phyloP scores from a whole-genome alignment of 2,113 vertebrate genomes.

The Mesembrinibis cayennensis region DNA sequence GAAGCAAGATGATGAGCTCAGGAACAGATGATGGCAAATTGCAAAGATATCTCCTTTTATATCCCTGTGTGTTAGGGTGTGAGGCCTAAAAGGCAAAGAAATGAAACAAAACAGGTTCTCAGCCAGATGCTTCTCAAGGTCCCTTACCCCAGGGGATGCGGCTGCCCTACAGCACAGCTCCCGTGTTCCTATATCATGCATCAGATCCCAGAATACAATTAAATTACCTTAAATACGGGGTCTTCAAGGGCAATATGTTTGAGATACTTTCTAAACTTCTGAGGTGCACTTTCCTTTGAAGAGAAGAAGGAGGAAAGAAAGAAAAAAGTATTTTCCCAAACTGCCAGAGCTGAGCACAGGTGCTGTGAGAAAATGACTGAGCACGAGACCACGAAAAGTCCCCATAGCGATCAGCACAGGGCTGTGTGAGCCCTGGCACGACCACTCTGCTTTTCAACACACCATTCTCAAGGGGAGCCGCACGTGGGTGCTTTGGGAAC shows the following conservation, averaged over 20 bases:
- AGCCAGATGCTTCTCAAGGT: background rate
- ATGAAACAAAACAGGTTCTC: background rate
- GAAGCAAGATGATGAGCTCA: background rate
- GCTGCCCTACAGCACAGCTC: background rate
- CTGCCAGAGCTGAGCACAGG: background rate
- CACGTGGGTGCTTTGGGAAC: fast-evolving
- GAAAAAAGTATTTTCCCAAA: fast-evolving
- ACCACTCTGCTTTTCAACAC: background rate
- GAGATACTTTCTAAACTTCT: background rate
- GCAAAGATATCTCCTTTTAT: fast-evolving
- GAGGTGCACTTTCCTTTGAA: background rate
- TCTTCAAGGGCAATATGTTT: fast-evolving
- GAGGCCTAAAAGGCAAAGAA: background rate
- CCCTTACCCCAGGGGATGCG: fast-evolving
- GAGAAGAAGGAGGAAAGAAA: background rate
- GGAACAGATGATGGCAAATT: fast-evolving
- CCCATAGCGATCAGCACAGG: fast-evolving
- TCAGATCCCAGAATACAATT: background rate
- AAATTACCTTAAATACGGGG: background rate
- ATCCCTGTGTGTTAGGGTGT: fast-evolving
- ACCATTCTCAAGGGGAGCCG: background rate
- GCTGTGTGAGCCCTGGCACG: fast-evolving
- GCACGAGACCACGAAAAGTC: fast-evolving
- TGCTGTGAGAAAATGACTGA: fast-evolving
- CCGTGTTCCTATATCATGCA: fast-evolving